Evolutionary conservation across 2,888 invertebrate species (phyloP).

Genomic region (Julus scanicus): DNA sequence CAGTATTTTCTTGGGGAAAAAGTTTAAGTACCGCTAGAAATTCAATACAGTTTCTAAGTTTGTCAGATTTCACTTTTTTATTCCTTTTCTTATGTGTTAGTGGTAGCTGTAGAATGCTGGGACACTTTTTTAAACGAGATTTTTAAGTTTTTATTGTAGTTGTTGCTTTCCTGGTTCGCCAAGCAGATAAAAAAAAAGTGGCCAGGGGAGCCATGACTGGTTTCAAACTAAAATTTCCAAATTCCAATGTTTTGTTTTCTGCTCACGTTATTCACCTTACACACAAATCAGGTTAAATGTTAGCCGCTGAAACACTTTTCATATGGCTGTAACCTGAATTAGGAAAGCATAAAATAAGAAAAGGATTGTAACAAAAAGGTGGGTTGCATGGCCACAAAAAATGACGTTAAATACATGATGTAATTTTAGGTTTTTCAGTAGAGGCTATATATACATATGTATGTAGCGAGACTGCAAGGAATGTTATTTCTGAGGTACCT

Average conservation of each 20-base stretch:
- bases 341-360: not conserved
- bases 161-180: not conserved
- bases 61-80: too few species aligned
- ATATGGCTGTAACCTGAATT: not conserved
- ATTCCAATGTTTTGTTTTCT: constrained; percentile 16
- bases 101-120: not conserved
- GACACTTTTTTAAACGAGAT: not conserved
- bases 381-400: not conserved
- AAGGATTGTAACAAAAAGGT: not conserved
- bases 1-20: too few species aligned
- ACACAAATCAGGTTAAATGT: constrained; percentile 43
- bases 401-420: not conserved
- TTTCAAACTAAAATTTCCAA: not conserved
- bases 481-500: not conserved
- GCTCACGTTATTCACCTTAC: not conserved
- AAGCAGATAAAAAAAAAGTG: not conserved
- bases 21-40: too few species aligned
- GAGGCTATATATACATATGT: too few species aligned
- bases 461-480: too few species aligned
- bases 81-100: too few species aligned
- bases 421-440: not conserved
- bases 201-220: not conserved
- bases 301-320: not conserved
- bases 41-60: too few species aligned
- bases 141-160: not conserved